phyloP scores from a whole-genome alignment of 2,888 invertebrate genomes.

The Rhimphoctona megacephalus region DNA sequence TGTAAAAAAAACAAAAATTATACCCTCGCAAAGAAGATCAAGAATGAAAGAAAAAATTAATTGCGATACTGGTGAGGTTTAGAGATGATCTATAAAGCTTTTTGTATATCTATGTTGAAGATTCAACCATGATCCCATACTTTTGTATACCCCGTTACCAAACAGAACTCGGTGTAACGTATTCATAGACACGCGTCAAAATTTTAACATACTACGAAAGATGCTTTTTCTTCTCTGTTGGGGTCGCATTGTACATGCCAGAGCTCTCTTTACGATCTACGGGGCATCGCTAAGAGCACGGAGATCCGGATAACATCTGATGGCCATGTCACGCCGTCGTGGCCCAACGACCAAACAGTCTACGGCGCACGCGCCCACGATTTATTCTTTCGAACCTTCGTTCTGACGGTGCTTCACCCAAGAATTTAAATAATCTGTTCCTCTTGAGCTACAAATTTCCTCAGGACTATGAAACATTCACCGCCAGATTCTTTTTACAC shows the following conservation, averaged over 20 bases:
- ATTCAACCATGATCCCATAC: constrained; percentile 13
- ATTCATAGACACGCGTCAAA: constrained; percentile 73
- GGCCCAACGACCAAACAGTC: constrained; percentile 21
- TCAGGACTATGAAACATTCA: background rate
- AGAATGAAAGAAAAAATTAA: background rate
- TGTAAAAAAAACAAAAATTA: background rate
- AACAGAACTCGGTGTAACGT: constrained; percentile 73
- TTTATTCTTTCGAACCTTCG: constrained; percentile 18
- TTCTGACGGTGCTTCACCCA: constrained; percentile 5
- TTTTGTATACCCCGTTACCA: constrained; percentile 65
- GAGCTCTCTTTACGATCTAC: constrained; percentile 35
- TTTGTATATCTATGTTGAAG: background rate
- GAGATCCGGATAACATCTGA: constrained; percentile 56
- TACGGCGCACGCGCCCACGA: constrained; percentile 36
- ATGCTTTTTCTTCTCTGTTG: constrained; percentile 16
- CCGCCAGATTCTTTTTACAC: background rate
- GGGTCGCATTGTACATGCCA: constrained; percentile 21
- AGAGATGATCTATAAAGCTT: background rate
- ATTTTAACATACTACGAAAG: constrained; percentile 54
- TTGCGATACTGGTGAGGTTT: background rate
- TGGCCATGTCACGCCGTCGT: constrained; percentile 44
- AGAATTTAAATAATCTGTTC: constrained; percentile 24
- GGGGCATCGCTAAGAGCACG: constrained; percentile 27
- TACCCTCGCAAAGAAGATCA: background rate
- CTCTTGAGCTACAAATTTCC: constrained; percentile 1